These are phyloP conservation scores for Tyrannus savana DNA, from an alignment of 2,113 vertebrate species.

Conservation along the genomic window DNA sequence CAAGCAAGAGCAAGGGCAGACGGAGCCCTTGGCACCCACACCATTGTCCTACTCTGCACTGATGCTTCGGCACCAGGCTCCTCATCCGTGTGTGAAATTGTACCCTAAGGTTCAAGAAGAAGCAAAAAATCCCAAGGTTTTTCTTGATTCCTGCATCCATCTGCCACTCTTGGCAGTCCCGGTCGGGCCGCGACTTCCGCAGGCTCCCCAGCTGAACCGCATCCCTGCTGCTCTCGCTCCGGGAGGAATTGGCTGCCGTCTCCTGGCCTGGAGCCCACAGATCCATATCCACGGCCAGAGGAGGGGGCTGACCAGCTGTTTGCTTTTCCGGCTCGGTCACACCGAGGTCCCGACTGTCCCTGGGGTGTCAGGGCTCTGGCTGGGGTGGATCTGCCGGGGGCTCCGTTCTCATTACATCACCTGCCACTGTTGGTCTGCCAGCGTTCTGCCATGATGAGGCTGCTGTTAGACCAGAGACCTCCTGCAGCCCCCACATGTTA, in stretches of 20 bases:
- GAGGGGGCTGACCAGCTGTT: neutral
- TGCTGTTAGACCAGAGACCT: neutral
- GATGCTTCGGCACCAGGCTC: neutral
- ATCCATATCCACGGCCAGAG: neutral
- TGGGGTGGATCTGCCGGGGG: neutral
- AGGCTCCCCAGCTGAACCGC: neutral
- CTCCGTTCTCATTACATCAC: neutral
- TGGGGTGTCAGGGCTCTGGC: neutral
- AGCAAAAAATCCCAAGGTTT: neutral
- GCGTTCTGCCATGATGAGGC: neutral
- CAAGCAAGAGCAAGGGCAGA: neutral
- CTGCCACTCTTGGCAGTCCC: neutral
- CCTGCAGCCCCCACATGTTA: neutral
- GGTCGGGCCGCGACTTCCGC: neutral
- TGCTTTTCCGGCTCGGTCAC: neutral
- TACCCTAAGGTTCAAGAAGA: neutral
- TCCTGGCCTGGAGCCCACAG: slow-evolving; percentile 14
- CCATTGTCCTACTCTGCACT: neutral
- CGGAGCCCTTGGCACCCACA: neutral
- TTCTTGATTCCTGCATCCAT: neutral
- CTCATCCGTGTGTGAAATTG: neutral
- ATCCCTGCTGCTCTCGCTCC: neutral
- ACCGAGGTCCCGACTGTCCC: neutral
- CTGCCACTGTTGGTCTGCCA: fast-evolving
- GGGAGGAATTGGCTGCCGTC: neutral